phyloP scores from a whole-genome alignment of 37 sponge, comb jelly and placozoan species.

The Halichondria panicea region DNA sequence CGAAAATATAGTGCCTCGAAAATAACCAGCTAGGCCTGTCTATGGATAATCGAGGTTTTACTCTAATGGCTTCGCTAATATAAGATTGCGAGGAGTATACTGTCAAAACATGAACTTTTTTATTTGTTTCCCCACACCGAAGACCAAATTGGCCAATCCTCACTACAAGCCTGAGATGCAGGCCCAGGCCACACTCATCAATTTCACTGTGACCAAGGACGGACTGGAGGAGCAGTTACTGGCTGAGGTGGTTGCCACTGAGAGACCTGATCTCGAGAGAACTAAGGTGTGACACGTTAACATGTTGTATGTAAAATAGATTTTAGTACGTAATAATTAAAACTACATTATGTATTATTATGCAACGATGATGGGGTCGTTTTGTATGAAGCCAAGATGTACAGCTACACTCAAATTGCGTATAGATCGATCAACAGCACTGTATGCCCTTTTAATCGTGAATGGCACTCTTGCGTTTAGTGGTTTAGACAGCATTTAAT shows the following conservation, averaged over 20 bases:
- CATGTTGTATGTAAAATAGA: neutral
- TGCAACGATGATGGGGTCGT: neutral
- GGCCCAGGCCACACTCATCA: constrained; percentile 96
- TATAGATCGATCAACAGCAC: too few species aligned
- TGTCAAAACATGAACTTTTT: neutral
- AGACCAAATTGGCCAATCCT: constrained; percentile 99
- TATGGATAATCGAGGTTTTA: too few species aligned
- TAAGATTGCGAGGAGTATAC: neutral
- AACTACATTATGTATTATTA: too few species aligned
- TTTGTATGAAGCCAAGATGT: too few species aligned
- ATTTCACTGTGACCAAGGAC: constrained; percentile 98
- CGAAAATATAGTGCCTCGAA: too few species aligned
- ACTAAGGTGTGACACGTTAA: constrained; percentile 63
- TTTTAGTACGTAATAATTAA: neutral
- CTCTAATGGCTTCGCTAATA: too few species aligned
- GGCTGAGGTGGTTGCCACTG: constrained; percentile 97
- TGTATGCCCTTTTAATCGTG: too few species aligned
- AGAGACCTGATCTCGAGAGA: constrained; percentile 97
- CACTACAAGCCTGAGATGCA: constrained; percentile 99
- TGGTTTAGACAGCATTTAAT: neutral
- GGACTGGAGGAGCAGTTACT: constrained; percentile 98
- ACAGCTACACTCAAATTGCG: too few species aligned
- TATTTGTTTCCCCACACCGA: constrained; percentile 13
- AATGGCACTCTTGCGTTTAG: too few species aligned
- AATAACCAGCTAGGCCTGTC: too few species aligned